Evolutionary conservation across 2,888 invertebrate genomes (phyloP), one percentile per base, ranked within the genome.

Genomic region (Hermodice carunculata): DNA sequence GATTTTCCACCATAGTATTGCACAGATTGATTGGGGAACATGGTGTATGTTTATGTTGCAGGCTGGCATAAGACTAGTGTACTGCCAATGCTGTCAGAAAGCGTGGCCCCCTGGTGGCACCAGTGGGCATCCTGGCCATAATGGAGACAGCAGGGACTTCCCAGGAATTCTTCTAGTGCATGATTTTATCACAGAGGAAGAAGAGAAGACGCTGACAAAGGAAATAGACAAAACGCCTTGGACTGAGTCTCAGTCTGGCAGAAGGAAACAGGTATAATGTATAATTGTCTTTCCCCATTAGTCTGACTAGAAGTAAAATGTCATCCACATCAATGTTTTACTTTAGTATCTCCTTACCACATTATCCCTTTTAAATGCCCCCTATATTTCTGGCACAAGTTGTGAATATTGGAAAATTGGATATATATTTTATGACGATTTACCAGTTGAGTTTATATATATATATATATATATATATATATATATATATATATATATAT

Each of bases 241-340:
- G 98, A 92, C 92, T 73, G 88, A 89, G 40, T 98, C 98, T 0
- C 98, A 98, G 86, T 98, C 97, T 84, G 98, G 98, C 0, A 89
- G 98, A 58, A 90, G 95, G 64, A 99, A 99, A 85, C 83, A 91
- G 90, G 99, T 90, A 77, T 49, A 37, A 11, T 46, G 19, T 46
- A 14, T 46, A 19, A n/a, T n/a, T n/a, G n/a, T n/a, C n/a, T n/a
- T n/a, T n/a, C n/a, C n/a, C n/a, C n/a, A n/a, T n/a, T n/a, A n/a
- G n/a, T n/a, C n/a, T n/a, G n/a, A n/a, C n/a, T n/a, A n/a, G n/a
- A n/a, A n/a, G n/a, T n/a, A n/a, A n/a, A n/a, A n/a, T n/a, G n/a
- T n/a, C n/a, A n/a, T n/a, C n/a, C n/a, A n/a, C n/a, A n/a, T n/a
- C n/a, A n/a, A n/a, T n/a, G n/a, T n/a, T n/a, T n/a, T n/a, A n/a